These are phyloP conservation scores for Operophtera brumata DNA, from an alignment of 2,888 invertebrate genomes.

Conservation along the genomic window DNA sequence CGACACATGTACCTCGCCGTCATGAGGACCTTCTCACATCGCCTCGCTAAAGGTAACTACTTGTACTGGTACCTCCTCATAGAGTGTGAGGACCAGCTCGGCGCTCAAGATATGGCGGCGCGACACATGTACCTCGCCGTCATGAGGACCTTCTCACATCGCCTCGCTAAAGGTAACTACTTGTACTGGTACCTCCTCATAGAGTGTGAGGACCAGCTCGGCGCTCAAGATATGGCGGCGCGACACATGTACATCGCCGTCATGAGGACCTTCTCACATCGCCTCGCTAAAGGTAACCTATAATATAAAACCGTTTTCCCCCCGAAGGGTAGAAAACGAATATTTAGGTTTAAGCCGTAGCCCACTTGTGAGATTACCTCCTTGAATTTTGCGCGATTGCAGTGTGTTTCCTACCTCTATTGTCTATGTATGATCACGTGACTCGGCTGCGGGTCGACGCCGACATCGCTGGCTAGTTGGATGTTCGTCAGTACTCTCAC, in stretches of 20 bases:
- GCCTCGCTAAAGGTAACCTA: slow-evolving; percentile 83
- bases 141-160: slow-evolving; percentile 90
- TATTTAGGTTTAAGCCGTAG: too few relatives aligned
- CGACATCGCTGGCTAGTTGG: too few relatives aligned
- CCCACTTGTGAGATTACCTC: too few relatives aligned
- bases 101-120: slow-evolving; percentile 87
- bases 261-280: slow-evolving; percentile 90
- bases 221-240: slow-evolving; percentile 87
- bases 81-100: slow-evolving; percentile 93
- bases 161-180: slow-evolving; percentile 83
- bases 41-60: slow-evolving; percentile 83
- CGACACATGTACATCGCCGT: slow-evolving; percentile 94
- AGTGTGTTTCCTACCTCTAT: too few relatives aligned
- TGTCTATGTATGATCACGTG: too few relatives aligned
- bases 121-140: slow-evolving; percentile 94
- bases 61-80: slow-evolving; percentile 98
- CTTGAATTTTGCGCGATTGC: too few relatives aligned
- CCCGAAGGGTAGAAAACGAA: too few relatives aligned
- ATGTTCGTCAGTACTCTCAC: too few relatives aligned
- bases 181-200: slow-evolving; percentile 98
- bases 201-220: slow-evolving; percentile 93
- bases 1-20: slow-evolving; percentile 94
- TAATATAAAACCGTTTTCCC: too few relatives aligned
- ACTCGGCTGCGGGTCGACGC: too few relatives aligned
- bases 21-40: slow-evolving; percentile 90